phyloP scores from a whole-genome alignment of 1,140 invertebrate species.

The Goniozus legneri region DNA sequence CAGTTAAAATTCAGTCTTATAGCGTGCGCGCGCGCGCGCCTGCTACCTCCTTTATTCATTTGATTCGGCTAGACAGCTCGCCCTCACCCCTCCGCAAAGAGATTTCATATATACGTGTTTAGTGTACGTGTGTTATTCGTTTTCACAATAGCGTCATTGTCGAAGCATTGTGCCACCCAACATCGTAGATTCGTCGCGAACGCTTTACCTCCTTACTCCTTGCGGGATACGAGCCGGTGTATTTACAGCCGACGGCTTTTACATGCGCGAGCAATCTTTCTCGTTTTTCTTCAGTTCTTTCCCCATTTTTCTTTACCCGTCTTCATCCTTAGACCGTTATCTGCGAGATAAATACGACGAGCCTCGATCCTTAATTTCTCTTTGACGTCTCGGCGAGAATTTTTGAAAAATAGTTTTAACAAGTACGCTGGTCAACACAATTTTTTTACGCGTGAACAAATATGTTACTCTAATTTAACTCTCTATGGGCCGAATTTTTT shows the following conservation, averaged over 20 bases:
- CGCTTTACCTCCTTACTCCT: conserved; percentile 38
- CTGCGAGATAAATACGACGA: neutral
- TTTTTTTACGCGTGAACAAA: neutral
- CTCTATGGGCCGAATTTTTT: neutral
- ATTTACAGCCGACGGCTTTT: conserved; percentile 21
- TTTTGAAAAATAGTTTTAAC: neutral
- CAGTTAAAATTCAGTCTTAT: no score
- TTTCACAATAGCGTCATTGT: conserved; percentile 47
- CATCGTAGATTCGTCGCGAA: conserved; percentile 45
- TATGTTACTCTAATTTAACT: neutral
- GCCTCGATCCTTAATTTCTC: neutral
- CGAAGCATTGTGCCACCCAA: conserved; percentile 44
- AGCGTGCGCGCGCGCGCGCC: no score
- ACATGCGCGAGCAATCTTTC: conserved; percentile 21
- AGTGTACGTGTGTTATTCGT: conserved; percentile 47
- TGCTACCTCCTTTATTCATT: no score
- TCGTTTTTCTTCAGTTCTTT: conserved; percentile 13
- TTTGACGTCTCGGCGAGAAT: neutral
- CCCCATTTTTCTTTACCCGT: neutral
- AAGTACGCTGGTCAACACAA: neutral
- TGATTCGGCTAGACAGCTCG: no score
- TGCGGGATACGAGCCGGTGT: conserved; percentile 2
- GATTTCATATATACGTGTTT: no score
- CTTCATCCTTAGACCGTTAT: neutral
- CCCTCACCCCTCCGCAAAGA: no score